Conservation (phyloP, 1,140 invertebrate genomes). For the Drosophila sucinea region DNA sequence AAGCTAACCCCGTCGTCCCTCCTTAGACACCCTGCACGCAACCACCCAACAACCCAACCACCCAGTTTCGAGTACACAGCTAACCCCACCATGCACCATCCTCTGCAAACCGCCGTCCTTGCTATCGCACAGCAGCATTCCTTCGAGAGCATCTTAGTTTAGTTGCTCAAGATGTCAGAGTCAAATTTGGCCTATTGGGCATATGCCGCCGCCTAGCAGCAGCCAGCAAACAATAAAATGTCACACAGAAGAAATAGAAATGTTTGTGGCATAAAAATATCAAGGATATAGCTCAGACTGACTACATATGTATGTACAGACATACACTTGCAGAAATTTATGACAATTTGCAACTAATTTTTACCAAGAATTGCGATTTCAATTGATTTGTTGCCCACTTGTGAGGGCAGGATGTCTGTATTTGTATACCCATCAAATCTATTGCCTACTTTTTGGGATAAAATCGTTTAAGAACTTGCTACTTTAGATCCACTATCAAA, state of each 20-base stretch:
- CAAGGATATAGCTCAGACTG: constrained; percentile 58
- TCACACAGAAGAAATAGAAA: constrained; percentile 64
- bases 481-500: too few species aligned
- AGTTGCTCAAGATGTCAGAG: constrained; percentile 62
- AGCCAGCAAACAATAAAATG: constrained; percentile 73
- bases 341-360: not conserved
- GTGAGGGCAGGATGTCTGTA: not conserved
- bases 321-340: not conserved
- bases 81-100: not conserved
- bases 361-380: too few species aligned
- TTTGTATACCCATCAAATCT: too few species aligned
- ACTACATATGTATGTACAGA: constrained; percentile 12
- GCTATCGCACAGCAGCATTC: not conserved
- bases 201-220: constrained; percentile 35
- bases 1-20: not conserved
- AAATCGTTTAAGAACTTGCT: too few species aligned
- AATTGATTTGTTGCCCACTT: not conserved
- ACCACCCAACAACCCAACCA: constrained; percentile 2
- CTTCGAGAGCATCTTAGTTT: constrained; percentile 13
- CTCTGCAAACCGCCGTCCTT: too few species aligned
- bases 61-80: not conserved
- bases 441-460: not conserved
- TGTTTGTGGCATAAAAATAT: constrained; percentile 74
- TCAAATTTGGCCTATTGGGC: constrained; percentile 78
- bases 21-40: not conserved